A percentile compares a stretch with the other conserved stretches of the same genome.
Evolutionary conservation across 2,888 invertebrate species (phyloP).

Genomic region (Agrochola macilenta): DNA sequence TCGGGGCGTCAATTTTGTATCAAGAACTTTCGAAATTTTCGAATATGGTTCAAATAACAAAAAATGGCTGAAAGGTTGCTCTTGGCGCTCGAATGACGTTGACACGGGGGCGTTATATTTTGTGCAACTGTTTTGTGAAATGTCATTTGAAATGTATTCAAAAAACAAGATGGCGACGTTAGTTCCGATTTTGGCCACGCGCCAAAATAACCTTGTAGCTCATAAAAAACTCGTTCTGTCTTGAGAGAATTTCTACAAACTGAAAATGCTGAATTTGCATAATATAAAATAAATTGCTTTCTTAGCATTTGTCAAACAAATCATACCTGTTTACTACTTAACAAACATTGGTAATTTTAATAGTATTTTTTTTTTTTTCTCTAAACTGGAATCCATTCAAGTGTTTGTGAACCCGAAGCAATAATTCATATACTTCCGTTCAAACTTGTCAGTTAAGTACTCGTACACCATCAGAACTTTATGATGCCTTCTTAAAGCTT

Average conservation of each 20-base stretch:
- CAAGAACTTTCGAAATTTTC: background rate
- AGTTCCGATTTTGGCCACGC: background rate
- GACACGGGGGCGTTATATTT: too few relatives aligned
- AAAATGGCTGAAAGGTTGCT: too few relatives aligned
- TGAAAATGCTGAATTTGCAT: background rate
- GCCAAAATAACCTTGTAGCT: background rate
- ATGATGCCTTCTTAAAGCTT: slow-evolving; percentile 20
- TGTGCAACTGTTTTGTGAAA: too few relatives aligned
- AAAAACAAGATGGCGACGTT: background rate
- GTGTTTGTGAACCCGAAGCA: slow-evolving; percentile 19
- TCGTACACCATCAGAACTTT: slow-evolving; percentile 26
- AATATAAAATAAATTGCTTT: background rate
- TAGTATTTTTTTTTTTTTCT: slow-evolving; percentile 20
- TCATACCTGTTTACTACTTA: slow-evolving; percentile 1
- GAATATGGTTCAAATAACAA: background rate
- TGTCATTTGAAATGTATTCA: too few relatives aligned
- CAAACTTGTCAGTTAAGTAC: slow-evolving; percentile 53
- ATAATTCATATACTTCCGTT: slow-evolving; percentile 57
- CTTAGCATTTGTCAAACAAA: slow-evolving; percentile 5
- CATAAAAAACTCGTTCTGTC: background rate
- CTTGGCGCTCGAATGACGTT: too few relatives aligned
- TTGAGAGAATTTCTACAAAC: background rate
- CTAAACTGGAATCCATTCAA: slow-evolving; percentile 12
- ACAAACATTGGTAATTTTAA: slow-evolving; percentile 5
- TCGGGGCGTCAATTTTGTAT: background rate